These are phyloP conservation scores for Drosophila macrospina DNA, from an alignment of 2,888 invertebrate genomes.

Conservation along the genomic window DNA sequence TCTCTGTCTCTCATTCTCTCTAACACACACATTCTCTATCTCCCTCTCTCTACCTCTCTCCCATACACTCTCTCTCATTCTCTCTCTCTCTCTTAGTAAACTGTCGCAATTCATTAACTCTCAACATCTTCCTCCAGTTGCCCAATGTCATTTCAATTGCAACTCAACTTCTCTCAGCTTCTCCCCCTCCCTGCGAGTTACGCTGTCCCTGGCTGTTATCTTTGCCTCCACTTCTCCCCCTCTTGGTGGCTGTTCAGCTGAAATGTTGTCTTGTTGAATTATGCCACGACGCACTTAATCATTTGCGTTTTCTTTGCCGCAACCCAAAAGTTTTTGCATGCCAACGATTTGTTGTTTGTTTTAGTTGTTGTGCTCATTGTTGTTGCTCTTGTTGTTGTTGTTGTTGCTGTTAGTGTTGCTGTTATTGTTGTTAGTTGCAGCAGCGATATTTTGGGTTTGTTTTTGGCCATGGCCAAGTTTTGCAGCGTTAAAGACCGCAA, in stretches of 20 bases:
- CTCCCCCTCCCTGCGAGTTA: neutral
- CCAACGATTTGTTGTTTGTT: conserved; percentile 55
- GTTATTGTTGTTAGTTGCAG: conserved; percentile 38
- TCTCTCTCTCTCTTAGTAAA: neutral
- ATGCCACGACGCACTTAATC: conserved; percentile 76
- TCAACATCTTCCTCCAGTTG: conserved; percentile 28
- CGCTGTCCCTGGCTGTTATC: conserved; percentile 30
- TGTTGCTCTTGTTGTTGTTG: conserved; percentile 17
- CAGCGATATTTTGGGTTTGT: conserved; percentile 33
- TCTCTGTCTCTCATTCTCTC: neutral
- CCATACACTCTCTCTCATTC: neutral
- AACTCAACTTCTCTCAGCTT: conserved; percentile 30
- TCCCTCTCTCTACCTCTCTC: neutral
- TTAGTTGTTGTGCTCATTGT: conserved; percentile 25
- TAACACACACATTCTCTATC: too few species aligned
- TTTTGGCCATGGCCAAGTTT: conserved; percentile 47
- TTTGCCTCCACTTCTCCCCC: neutral
- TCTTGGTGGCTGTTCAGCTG: conserved; percentile 15
- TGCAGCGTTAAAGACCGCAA: conserved; percentile 64
- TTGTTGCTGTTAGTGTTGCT: conserved; percentile 27
- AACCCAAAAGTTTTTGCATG: conserved; percentile 74
- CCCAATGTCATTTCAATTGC: conserved; percentile 69
- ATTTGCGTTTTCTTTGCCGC: conserved; percentile 76
- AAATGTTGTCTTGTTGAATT: conserved; percentile 76
- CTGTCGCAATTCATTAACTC: conserved; percentile 49